These are phyloP conservation scores for Oxytorus armatus DNA, from an alignment of 2,888 invertebrate genomes.

Conservation along the genomic window DNA sequence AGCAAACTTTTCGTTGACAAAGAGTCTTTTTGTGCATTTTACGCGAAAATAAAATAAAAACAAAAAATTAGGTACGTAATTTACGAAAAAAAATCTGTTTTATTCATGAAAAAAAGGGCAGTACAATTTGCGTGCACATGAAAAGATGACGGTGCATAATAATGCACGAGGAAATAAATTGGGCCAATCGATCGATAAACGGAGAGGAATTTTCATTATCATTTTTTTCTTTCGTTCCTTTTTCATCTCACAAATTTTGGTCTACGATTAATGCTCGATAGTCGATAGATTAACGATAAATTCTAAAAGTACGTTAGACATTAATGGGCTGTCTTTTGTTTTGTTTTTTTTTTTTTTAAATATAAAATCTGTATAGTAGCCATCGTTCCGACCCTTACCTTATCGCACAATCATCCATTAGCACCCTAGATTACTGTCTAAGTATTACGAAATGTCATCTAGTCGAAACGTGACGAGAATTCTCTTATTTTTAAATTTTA, in stretches of 20 bases:
- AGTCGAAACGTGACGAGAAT: constrained; percentile 15
- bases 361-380: constrained; percentile 69
- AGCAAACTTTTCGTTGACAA: too few relatives aligned
- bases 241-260: constrained; percentile 36
- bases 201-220: constrained; percentile 20
- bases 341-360: constrained; percentile 50
- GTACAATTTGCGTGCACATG: too few relatives aligned
- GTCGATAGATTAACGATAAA: constrained; percentile 58
- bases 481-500: constrained; percentile 9
- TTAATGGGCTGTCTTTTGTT: constrained; percentile 52
- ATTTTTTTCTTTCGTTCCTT: constrained; percentile 24
- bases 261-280: constrained; percentile 53
- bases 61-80: background rate
- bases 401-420: constrained; percentile 53
- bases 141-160: too few relatives aligned
- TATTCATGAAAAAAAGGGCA: too few relatives aligned
- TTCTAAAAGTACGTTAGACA: constrained; percentile 63
- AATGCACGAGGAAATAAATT: constrained; percentile 31
- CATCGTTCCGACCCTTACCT: constrained; percentile 39
- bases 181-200: constrained; percentile 34
- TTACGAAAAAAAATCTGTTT: background rate
- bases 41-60: background rate
- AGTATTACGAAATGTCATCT: constrained; percentile 58
- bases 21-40: constrained; percentile 34
- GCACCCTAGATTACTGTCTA: constrained; percentile 64